Evolutionary conservation across 35 echinoderm and acorn worm species (phyloP).

Genomic region (Diadema setosum): DNA sequence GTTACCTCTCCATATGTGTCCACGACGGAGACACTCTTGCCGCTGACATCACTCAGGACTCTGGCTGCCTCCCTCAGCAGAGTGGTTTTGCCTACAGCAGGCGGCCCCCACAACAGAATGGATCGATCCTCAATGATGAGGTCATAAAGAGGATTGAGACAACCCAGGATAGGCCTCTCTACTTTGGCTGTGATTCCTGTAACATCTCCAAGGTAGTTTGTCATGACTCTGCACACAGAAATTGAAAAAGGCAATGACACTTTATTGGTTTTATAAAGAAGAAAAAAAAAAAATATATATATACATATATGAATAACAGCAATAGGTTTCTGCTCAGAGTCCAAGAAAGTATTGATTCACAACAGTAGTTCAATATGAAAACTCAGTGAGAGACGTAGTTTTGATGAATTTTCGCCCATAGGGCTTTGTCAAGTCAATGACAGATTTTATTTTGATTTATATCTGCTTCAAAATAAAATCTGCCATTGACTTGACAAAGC

Average conservation of each 20-base stretch:
- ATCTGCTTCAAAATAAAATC: no score
- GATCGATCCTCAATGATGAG: constrained; percentile 29
- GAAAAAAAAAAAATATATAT: no score
- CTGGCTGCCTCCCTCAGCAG: constrained; percentile 59
- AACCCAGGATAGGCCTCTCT: constrained; percentile 31
- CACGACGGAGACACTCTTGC: constrained; percentile 47
- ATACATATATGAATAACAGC: no score
- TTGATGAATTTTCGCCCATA: no score
- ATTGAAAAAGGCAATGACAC: neutral
- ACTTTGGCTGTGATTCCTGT: constrained; percentile 42
- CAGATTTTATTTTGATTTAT: no score
- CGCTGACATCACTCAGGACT: constrained; percentile 36
- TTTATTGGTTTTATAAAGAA: no score
- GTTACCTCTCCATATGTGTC: constrained; percentile 69
- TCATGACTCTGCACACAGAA: neutral
- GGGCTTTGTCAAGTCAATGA: no score
- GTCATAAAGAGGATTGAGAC: constrained; percentile 59
- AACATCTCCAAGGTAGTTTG: constrained; percentile 17
- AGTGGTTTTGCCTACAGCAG: constrained; percentile 79
- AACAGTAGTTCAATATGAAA: no score
- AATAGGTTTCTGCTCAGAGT: no score
- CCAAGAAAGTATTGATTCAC: no score
- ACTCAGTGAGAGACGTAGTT: no score
- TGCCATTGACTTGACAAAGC: no score
- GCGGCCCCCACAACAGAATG: constrained; percentile 29